A percentile compares a stretch with the other conserved stretches of the same genome.
phyloP scores from a whole-genome alignment of 2,113 vertebrate species.

The Manacus vitellinus region DNA sequence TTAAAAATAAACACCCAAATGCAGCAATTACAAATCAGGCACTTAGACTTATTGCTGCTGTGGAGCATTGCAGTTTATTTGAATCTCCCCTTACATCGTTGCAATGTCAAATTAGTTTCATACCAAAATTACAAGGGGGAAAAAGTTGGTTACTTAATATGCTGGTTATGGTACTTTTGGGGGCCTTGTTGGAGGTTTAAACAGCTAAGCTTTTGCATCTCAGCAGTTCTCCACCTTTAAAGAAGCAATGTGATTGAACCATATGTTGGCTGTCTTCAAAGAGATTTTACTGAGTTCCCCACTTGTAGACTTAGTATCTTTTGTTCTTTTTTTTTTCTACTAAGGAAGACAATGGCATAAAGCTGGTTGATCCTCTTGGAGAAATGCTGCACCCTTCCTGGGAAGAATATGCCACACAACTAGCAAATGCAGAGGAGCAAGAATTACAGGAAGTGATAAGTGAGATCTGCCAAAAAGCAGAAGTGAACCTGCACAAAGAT shows the following conservation, averaged over 20 bases:
- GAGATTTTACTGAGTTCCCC: not conserved
- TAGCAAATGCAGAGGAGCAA: constrained; percentile 89
- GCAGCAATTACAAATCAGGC: not conserved
- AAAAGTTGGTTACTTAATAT: not conserved
- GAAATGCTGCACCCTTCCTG: constrained; percentile 91
- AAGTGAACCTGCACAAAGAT: constrained; percentile 77
- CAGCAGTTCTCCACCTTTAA: not conserved
- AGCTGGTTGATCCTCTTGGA: constrained; percentile 92
- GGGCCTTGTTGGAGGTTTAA: not conserved
- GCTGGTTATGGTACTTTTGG: fast-evolving
- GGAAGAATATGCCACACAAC: constrained; percentile 88
- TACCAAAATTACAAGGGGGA: not conserved
- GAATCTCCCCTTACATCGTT: not conserved
- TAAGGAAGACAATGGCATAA: constrained; percentile 96
- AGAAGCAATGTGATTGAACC: not conserved
- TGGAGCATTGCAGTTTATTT: not conserved
- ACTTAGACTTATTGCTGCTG: not conserved
- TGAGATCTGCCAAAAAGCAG: constrained; percentile 82
- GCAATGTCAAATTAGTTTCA: not conserved
- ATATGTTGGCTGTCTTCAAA: not conserved
- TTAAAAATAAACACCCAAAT: not conserved
- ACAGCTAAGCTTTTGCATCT: not conserved
- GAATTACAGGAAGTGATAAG: constrained; percentile 73
- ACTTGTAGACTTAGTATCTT: not conserved
- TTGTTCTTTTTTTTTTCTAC: not conserved